Conservation (phyloP, 2,888 invertebrate genomes). For the Oscheius onirici region DNA sequence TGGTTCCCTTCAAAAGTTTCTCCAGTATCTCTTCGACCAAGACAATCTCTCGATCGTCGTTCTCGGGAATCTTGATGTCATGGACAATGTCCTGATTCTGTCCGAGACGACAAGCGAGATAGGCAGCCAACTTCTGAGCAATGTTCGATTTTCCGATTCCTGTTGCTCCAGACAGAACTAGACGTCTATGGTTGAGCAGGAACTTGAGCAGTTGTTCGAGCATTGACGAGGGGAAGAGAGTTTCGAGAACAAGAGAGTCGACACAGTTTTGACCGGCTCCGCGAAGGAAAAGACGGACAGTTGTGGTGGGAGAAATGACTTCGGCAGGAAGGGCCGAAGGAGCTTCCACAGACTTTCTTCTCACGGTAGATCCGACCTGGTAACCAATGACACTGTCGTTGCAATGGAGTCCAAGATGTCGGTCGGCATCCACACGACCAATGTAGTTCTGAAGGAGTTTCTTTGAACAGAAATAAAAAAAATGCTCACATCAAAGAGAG, state of each 20-base stretch:
- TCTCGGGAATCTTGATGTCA: slow-evolving; percentile 62
- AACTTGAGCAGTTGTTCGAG: slow-evolving; percentile 91
- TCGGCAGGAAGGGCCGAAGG: slow-evolving; percentile 44
- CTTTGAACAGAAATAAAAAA: neutral
- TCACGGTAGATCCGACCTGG: slow-evolving; percentile 78
- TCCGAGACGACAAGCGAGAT: slow-evolving; percentile 77
- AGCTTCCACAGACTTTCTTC: slow-evolving; percentile 5
- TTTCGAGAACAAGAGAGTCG: slow-evolving; percentile 79
- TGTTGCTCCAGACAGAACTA: slow-evolving; percentile 90
- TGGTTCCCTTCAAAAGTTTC: slow-evolving; percentile 40
- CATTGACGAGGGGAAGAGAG: slow-evolving; percentile 63
- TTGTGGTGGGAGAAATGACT: slow-evolving; percentile 58
- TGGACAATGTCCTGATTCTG: slow-evolving; percentile 47
- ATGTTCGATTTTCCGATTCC: slow-evolving; percentile 80
- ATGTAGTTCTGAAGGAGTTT: slow-evolving; percentile 81
- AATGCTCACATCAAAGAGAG: slow-evolving; percentile 48
- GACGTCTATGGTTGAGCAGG: slow-evolving; percentile 87
- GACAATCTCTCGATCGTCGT: slow-evolving; percentile 45
- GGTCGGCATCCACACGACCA: slow-evolving; percentile 89
- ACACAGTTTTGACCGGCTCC: slow-evolving; percentile 85
- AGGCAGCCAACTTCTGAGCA: slow-evolving; percentile 92
- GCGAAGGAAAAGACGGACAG: slow-evolving; percentile 58
- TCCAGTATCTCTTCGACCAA: slow-evolving; percentile 52
- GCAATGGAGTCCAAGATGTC: slow-evolving; percentile 82
- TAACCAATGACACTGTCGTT: slow-evolving; percentile 90